phyloP scores from a whole-genome alignment of 2,113 vertebrate species.

The Zootoca vivipara region DNA sequence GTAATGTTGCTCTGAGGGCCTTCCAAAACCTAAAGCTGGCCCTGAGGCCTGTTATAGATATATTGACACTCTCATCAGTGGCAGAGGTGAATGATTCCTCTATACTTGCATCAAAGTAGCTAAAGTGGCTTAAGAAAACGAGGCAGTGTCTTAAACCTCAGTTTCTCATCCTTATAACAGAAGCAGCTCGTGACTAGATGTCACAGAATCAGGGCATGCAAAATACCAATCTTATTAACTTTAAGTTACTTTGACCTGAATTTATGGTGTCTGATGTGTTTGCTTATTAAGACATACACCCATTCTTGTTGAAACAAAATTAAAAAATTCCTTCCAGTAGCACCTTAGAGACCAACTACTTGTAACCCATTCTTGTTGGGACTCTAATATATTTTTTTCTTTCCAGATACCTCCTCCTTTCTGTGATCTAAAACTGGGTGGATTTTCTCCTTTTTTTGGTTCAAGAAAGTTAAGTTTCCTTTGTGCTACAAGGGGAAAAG shows the following conservation, averaged over 20 bases:
- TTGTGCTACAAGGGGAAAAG: not conserved
- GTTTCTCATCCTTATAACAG: not conserved
- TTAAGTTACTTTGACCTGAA: not conserved
- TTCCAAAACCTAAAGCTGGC: not conserved
- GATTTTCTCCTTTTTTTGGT: rapidly evolving
- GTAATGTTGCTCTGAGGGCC: not conserved
- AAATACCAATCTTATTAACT: not conserved
- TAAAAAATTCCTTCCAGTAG: no score
- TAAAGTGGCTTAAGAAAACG: not conserved
- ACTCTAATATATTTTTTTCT: not conserved
- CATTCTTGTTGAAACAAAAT: not conserved
- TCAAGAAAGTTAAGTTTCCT: constrained; percentile 10
- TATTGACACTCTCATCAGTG: not conserved
- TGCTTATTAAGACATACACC: not conserved
- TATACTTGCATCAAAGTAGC: not conserved
- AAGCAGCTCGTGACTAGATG: not conserved
- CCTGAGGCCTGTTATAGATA: not conserved
- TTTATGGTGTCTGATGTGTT: not conserved
- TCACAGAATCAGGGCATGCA: not conserved
- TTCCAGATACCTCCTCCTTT: not conserved
- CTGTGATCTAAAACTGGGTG: not conserved
- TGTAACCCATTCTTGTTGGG: not conserved
- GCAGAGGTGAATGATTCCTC: not conserved
- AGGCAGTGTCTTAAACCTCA: not conserved
- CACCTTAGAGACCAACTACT: no score